These are phyloP conservation scores for Cinara cedri DNA, from an alignment of 2,888 invertebrate species.

Conservation along the genomic window DNA sequence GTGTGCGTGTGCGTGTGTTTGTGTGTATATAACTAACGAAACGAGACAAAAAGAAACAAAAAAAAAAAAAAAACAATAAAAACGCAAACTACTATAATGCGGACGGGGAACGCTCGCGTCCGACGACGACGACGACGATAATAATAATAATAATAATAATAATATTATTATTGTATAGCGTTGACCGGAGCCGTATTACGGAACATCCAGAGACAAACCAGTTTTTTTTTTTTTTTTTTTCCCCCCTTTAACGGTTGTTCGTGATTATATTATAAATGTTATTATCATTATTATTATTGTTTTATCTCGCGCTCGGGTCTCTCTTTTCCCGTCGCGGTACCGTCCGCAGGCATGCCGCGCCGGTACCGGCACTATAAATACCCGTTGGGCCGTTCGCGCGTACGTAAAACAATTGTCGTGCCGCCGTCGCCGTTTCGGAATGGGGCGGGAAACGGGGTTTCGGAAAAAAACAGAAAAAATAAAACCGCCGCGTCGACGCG, in stretches of 20 bases:
- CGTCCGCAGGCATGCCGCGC: too few species aligned
- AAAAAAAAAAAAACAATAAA: constrained; percentile 51
- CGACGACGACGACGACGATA: constrained; percentile 11
- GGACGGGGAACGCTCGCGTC: neutral
- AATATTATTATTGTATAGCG: too few species aligned
- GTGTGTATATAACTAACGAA: neutral
- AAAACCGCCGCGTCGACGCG: too few species aligned
- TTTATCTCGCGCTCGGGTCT: too few species aligned
- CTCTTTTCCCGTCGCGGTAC: constrained; percentile 26
- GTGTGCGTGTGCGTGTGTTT: neutral
- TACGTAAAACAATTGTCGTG: too few species aligned
- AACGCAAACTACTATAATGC: constrained; percentile 25
- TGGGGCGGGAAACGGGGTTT: too few species aligned
- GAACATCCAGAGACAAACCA: constrained; percentile 54
- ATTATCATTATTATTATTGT: too few species aligned
- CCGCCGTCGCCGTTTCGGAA: too few species aligned
- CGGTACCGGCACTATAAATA: too few species aligned
- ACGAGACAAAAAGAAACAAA: too few species aligned
- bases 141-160: constrained; percentile 33
- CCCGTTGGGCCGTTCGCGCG: neutral
- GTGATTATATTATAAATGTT: constrained; percentile 26
- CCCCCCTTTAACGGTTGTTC: constrained; percentile 56
- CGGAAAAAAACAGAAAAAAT: too few species aligned
- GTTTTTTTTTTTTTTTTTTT: constrained; percentile 49
- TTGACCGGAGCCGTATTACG: constrained; percentile 52